Conservation (phyloP, 2,888 invertebrate species). For the Netelia melanura region DNA sequence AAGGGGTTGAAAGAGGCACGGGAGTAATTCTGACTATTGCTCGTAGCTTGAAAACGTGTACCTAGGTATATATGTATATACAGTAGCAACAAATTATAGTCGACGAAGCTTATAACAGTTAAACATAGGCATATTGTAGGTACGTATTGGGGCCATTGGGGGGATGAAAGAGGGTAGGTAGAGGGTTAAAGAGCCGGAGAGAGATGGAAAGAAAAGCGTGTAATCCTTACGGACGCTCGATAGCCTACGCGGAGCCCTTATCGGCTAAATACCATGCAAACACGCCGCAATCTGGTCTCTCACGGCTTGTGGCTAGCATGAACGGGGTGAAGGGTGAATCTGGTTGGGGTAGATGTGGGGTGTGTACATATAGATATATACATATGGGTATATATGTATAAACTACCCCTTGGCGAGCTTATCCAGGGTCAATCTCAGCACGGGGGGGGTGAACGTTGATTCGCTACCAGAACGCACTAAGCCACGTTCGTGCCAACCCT, state of each 20-base stretch:
- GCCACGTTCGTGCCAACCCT: conserved; percentile 67
- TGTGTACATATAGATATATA: no score
- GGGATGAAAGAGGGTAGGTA: background rate
- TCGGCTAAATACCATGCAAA: conserved; percentile 81
- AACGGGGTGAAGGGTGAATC: conserved; percentile 4
- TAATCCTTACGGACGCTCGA: conserved; percentile 77
- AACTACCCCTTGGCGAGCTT: conserved; percentile 23
- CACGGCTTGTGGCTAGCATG: conserved; percentile 49
- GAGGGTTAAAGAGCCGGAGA: conserved; percentile 8
- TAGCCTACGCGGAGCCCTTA: conserved; percentile 75
- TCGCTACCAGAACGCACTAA: conserved; percentile 38
- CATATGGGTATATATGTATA: background rate
- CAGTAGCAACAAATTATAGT: conserved; percentile 30
- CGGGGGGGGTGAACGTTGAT: conserved; percentile 15
- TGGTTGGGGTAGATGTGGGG: conserved; percentile 14
- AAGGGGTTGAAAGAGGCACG: conserved; percentile 58
- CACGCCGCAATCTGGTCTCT: conserved; percentile 76
- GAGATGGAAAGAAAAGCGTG: conserved; percentile 72
- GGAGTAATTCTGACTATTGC: conserved; percentile 52
- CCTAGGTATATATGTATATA: background rate
- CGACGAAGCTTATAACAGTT: conserved; percentile 17
- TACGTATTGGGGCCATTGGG: background rate
- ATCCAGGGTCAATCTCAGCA: conserved; percentile 57
- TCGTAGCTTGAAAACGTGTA: conserved; percentile 21
- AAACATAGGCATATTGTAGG: background rate